These are phyloP conservation scores for Pinna nobilis DNA, from an alignment of 1,140 invertebrate genomes.

Conservation along the genomic window DNA sequence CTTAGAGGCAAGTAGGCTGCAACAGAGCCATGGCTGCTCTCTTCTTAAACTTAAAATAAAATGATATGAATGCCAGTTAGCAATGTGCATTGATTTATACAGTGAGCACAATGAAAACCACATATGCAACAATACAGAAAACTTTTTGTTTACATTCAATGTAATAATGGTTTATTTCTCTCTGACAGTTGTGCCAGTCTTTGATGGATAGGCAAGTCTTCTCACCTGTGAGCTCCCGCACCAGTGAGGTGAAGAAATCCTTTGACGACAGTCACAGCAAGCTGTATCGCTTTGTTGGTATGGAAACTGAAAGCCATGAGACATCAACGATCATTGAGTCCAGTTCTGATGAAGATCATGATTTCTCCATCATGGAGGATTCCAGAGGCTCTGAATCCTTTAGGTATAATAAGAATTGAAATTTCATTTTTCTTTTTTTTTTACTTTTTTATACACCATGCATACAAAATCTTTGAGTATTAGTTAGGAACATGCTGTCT, in stretches of 20 bases:
- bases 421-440: too few relatives aligned
- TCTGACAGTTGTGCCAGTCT: conserved; percentile 71
- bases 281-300: conserved; percentile 64
- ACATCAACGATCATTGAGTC: conserved; percentile 35
- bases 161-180: conserved; percentile 2
- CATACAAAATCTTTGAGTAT: too few relatives aligned
- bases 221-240: conserved; percentile 54
- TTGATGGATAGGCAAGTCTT: conserved; percentile 70
- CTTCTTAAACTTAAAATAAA: too few relatives aligned
- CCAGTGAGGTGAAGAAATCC: conserved; percentile 47
- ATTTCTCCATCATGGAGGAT: conserved; percentile 42
- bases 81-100: too few relatives aligned
- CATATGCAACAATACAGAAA: too few relatives aligned
- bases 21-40: too few relatives aligned
- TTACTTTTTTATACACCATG: too few relatives aligned
- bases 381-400: conserved; percentile 14
- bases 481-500: too few relatives aligned
- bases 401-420: neutral
- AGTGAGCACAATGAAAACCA: too few relatives aligned
- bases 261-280: conserved; percentile 72
- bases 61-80: too few relatives aligned
- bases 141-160: neutral
- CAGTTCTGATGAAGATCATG: conserved; percentile 36
- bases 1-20: too few relatives aligned
- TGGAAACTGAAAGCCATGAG: conserved; percentile 39